Evolutionary conservation across 2,888 invertebrate species (phyloP).

Genomic region (Saturnia japonica): DNA sequence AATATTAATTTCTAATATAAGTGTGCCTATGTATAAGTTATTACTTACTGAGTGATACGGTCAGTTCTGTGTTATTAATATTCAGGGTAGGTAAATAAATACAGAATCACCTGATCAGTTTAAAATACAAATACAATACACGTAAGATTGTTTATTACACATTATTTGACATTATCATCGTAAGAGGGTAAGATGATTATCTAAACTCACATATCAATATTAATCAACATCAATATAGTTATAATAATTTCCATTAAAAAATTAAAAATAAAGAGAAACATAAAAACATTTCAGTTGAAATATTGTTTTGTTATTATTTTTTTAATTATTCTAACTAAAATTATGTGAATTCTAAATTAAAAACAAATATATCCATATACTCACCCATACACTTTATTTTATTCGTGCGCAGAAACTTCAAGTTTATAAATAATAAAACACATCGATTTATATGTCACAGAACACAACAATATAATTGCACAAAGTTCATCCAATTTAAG

Average conservation of each 20-base stretch:
- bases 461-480: conserved; percentile 42
- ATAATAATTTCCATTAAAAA: no score
- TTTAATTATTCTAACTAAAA: no score
- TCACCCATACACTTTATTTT: conserved; percentile 18
- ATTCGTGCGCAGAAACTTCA: conserved; percentile 4
- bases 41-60: background rate
- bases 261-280: no score
- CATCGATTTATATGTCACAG: conserved; percentile 29
- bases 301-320: background rate
- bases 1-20: background rate
- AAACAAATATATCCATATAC: no score
- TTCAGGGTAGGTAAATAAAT: background rate
- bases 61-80: background rate
- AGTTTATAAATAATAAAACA: conserved; percentile 21
- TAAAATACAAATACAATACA: background rate
- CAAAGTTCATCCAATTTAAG: conserved; percentile 55
- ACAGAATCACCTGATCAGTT: background rate
- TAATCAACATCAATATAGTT: no score
- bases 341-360: no score
- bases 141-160: background rate
- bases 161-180: background rate
- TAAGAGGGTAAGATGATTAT: no score
- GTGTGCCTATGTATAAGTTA: background rate
- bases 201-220: no score
- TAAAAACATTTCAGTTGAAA: no score